Percentiles rank a stretch among this genome's conserved stretches.
Conservation (phyloP, 2,797 vertebrate genomes). For the Cygnus olor region DNA sequence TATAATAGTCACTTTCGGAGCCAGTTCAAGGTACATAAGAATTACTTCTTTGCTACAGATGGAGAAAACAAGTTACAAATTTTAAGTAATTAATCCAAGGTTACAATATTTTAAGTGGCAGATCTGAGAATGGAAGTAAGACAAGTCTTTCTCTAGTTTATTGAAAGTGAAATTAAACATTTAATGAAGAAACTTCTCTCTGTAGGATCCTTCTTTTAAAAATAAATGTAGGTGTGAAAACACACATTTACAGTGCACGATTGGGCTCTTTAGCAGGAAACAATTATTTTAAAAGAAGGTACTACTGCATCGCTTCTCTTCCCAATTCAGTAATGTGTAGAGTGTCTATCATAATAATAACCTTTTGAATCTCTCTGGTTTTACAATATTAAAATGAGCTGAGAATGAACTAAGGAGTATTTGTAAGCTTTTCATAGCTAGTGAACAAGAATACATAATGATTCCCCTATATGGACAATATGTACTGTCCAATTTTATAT, state of each 20-base stretch:
- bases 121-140: slow-evolving; percentile 25
- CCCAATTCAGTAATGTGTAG: background rate
- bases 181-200: slow-evolving; percentile 35
- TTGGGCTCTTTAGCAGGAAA: background rate
- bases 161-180: slow-evolving; percentile 37
- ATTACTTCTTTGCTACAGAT: slow-evolving; percentile 31
- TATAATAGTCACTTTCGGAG: background rate
- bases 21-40: background rate
- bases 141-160: slow-evolving; percentile 10
- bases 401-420: slow-evolving; percentile 51
- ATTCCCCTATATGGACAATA: background rate
- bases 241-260: background rate
- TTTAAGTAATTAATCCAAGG: slow-evolving; percentile 43
- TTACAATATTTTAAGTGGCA: slow-evolving; percentile 34
- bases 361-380: slow-evolving; percentile 48
- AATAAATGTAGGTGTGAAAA: slow-evolving; percentile 7
- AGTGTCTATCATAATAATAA: slow-evolving; percentile 29
- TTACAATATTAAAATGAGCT: slow-evolving; percentile 39
- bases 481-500: background rate
- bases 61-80: slow-evolving; percentile 9
- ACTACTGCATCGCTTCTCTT: slow-evolving; percentile 2
- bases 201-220: slow-evolving; percentile 3
- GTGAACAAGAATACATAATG: slow-evolving; percentile 20
- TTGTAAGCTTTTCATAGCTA: slow-evolving; percentile 55
- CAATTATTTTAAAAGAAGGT: slow-evolving; percentile 25